Evolutionary conservation across 2,113 vertebrate genomes (phyloP), one percentile per base, ranked within the genome.

Genomic region (Excalfactoria chinensis): DNA sequence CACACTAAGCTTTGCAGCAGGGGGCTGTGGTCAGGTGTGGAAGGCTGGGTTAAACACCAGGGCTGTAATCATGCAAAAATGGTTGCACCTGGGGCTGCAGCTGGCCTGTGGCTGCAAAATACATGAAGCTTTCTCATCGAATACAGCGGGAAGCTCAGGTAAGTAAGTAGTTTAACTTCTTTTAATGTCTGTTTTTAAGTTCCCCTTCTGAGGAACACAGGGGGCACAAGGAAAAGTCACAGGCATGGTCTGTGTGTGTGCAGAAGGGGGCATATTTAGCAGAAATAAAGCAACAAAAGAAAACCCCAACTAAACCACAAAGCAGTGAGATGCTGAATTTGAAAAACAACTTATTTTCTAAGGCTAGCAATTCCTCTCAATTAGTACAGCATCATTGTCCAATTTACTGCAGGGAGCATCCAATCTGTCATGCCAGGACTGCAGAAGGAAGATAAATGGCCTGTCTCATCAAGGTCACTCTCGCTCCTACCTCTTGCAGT

Each of bases 1-100:
- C 43, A 32, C 34, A 1, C 44, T 32, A 0, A 0, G 2, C 44
- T 91, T 86, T 53, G 3, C 32, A 22, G 58, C 37, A 51, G 48
- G 59, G 56, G 10, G 41, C 59, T 67, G 28, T 51, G 58, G 58
- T 82, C 89, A 86, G 58, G 69, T 89, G 69, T 63, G 20, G 59
- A 81, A 41, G 40, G 40, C 78, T 82, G 66, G 72, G 26, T 74
- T 70, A 74, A 86, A 60, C 56, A 28, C 48, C 21, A 51, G 32
- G n/a, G 71, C 58, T 51, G 13, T 74, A 76, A 81, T 68, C 66
- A 63, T 22, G 15, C 37, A 46, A 46, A 69, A 72, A 84, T 4
- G 9, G 7, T 63, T 80, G 66, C 41, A 17, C 77, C 26, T 68
- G 78, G 77, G 60, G 30, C 17, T 49, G 22, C n/a, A 14, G 63